phyloP scores from a whole-genome alignment of 2,888 invertebrate genomes.

The Drosophila rellima region DNA sequence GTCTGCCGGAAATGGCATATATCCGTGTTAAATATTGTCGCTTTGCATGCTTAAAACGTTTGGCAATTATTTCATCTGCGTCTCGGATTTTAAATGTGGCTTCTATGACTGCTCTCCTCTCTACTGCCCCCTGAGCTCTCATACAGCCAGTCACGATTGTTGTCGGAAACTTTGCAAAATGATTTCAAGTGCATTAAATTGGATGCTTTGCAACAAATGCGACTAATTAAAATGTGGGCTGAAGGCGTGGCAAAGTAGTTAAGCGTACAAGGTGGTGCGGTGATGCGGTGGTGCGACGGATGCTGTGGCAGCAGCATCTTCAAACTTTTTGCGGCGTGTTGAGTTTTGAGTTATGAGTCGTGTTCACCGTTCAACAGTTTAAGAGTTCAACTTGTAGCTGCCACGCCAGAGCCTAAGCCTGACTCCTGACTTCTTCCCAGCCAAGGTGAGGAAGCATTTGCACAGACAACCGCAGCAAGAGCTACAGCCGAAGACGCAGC shows the following conservation, averaged over 20 bases:
- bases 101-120: neutral
- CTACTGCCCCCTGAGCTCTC: neutral
- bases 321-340: conserved; percentile 64
- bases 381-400: conserved; percentile 35
- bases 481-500: neutral
- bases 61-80: conserved; percentile 76
- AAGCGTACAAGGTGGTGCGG: conserved; percentile 7
- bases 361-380: conserved; percentile 42
- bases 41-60: conserved; percentile 75
- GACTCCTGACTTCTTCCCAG: conserved; percentile 23
- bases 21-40: conserved; percentile 41
- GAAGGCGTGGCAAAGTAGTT: conserved; percentile 47
- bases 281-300: conserved; percentile 7
- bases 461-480: conserved; percentile 43
- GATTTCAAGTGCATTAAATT: conserved; percentile 81
- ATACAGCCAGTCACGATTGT: conserved; percentile 36
- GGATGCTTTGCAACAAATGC: conserved; percentile 78
- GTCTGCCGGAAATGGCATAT: conserved; percentile 20
- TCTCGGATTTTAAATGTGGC: conserved; percentile 36
- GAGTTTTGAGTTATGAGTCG: conserved; percentile 59
- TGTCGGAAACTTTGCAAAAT: conserved; percentile 65
- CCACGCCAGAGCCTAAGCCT: conserved; percentile 1
- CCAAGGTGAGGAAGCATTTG: conserved; percentile 24
- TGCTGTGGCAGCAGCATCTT: conserved; percentile 34
- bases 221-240: conserved; percentile 75